These are phyloP conservation scores for Cheilosia vernalis DNA, from an alignment of 2,888 invertebrate genomes.

Conservation along the genomic window DNA sequence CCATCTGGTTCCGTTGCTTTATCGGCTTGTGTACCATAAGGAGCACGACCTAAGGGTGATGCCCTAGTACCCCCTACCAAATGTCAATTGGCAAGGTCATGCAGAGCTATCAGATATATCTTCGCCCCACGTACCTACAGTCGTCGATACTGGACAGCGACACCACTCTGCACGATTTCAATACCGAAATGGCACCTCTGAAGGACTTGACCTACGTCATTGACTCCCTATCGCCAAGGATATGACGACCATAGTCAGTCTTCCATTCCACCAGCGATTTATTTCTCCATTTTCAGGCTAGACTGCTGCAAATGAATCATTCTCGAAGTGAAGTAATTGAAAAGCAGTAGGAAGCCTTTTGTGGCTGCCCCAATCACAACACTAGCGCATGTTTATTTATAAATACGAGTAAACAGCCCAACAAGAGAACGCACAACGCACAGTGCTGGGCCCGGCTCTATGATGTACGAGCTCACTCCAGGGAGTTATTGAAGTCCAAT, in stretches of 20 bases:
- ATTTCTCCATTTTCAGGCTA: constrained; percentile 36
- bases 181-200: not conserved
- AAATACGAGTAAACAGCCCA: constrained; percentile 47
- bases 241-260: constrained; percentile 35
- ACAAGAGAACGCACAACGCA: constrained; percentile 13
- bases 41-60: too few species aligned
- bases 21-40: too few species aligned
- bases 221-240: constrained; percentile 30
- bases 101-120: too few species aligned
- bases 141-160: too few species aligned
- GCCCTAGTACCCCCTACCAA: too few species aligned
- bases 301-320: constrained; percentile 60
- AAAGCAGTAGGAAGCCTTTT: constrained; percentile 70
- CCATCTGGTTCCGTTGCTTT: too few species aligned
- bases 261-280: not conserved
- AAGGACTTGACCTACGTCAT: constrained; percentile 13
- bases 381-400: constrained; percentile 51
- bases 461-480: constrained; percentile 64
- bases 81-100: too few species aligned
- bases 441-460: constrained; percentile 3
- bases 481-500: constrained; percentile 68
- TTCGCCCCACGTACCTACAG: too few species aligned
- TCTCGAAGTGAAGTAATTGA: constrained; percentile 52
- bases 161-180: too few species aligned
- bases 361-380: constrained; percentile 43